Evolutionary conservation across 2,888 invertebrate species (phyloP), one percentile per base, ranked within the genome.

Genomic region (Tetragonula carbonaria): DNA sequence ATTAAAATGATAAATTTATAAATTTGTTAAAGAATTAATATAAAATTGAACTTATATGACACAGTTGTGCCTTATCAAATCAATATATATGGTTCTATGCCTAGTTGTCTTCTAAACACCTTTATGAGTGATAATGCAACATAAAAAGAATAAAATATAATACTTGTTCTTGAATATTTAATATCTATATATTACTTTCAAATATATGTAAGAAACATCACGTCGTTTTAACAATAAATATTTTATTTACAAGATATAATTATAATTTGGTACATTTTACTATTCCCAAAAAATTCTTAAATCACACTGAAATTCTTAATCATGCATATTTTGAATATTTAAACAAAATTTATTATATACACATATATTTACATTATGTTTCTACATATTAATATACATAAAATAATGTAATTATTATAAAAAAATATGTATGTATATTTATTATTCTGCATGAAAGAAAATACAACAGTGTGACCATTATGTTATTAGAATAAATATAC

Each of bases 221-320:
- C 63, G 53, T 63, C 65, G 75, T 83, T 88, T 81, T 90, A 88
- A 87, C 85, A 92, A 92, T 92, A 92, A 93, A 93, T 92, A 91
- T 77, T 92, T 93, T 93, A 93, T 92, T 93, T 91, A 92, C 90
- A 93, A 90, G 85, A 80, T 76, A 55, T 79, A 83, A 68, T 71
- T 59, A 71, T 70, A 33, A 51, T 50, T 68, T 78, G 75, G 70
- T 81, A 77, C 72, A 82, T 82, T 80, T 76, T 63, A 66, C 33
- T 78, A 84, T 23, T 50, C 82, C 45, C 55, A 71, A 28, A 67
- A 82, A 74, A 50, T 51, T 50, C 63, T 66, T 70, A 57, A 38
- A 23, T 71, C 84, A 80, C 74, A 84, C 80, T 67, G 72, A 66
- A 66, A 16, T 62, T 51, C 18, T 72, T 21, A 62, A 51, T 84